Conservation (phyloP, 2,113 vertebrate species). For the Irena cyanogastra region DNA sequence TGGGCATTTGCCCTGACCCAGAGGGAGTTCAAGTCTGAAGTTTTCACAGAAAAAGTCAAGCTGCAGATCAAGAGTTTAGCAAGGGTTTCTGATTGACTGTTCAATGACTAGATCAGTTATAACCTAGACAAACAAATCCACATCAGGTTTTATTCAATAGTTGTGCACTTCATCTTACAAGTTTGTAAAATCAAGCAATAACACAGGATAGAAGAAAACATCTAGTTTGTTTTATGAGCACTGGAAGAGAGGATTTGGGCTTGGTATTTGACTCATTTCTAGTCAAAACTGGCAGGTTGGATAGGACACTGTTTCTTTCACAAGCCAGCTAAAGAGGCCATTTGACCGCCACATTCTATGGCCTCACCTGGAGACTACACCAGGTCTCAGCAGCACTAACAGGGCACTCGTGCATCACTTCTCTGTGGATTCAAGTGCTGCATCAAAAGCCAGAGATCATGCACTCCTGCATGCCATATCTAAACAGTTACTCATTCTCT, state of each 20-base stretch:
- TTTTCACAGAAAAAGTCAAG: neutral
- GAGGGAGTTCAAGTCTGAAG: neutral
- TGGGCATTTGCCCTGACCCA: neutral
- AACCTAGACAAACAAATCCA: neutral
- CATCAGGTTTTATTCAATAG: neutral
- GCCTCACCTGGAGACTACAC: neutral
- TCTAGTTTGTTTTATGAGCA: neutral
- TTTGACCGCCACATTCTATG: neutral
- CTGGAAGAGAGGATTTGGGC: neutral
- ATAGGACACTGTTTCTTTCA: neutral
- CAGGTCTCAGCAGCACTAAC: neutral
- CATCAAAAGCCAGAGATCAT: neutral
- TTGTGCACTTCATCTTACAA: neutral
- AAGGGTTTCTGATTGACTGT: neutral
- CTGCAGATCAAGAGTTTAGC: neutral
- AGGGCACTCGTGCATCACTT: neutral
- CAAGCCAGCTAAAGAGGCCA: neutral
- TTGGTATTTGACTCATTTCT: neutral
- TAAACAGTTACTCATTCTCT: neutral
- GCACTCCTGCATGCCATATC: neutral
- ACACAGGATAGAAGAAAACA: neutral
- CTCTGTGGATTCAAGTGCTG: neutral
- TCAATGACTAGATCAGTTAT: neutral
- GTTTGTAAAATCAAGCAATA: neutral
- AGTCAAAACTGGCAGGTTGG: neutral